Base-by-base conservation (phyloP, 2,888 invertebrate species). In the Philaethria dido region DNA sequence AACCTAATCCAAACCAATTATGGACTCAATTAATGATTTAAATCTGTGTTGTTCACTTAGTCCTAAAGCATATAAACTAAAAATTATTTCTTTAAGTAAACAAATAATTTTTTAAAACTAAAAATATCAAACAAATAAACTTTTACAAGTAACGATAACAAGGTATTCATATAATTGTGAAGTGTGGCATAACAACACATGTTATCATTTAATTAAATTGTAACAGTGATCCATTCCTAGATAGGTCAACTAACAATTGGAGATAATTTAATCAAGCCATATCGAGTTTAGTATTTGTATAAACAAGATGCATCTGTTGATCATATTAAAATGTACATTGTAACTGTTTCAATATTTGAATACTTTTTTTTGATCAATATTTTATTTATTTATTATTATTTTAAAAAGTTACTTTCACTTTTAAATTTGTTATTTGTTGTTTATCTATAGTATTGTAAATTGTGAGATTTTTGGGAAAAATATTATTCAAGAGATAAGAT, bases 181-280 rank as follows among this genome's bases (percentile, higher is more conserved):
- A 16, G 29, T 61, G 18, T 16, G 8, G 25, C 16, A 11, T 36
- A 47, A 55, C 33, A n/a, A 36, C 11, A 47, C 33, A 45, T 36
- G 55, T 55, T 47, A 36, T 16, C 22, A 44, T 42, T 44, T 59
- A 29, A 63, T 67, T 50, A 57, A 33, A 48, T 57, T 50, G 62
- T 62, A 42, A 39, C 48, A 39, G 20, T 22, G 47, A 39, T 63
- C 62, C 64, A 20, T 50, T 47, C 0, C 47, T 29, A 25, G 47
- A 62, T 63, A 71, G 79, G 78, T 79, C 82, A 78, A 74, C 67
- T 65, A 69, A 66, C 81, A 80, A 78, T 78, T 76, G 73, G 64
- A 68, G 50, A 74, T 79, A 74, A 80, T 79, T 79, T 64, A 71
- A 69, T 72, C 55, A 55, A 63, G n/a, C n/a, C 47, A 54, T 64